phyloP scores from a whole-genome alignment of 64 coral and sea anemone genomes.

The Montipora efflorescens region DNA sequence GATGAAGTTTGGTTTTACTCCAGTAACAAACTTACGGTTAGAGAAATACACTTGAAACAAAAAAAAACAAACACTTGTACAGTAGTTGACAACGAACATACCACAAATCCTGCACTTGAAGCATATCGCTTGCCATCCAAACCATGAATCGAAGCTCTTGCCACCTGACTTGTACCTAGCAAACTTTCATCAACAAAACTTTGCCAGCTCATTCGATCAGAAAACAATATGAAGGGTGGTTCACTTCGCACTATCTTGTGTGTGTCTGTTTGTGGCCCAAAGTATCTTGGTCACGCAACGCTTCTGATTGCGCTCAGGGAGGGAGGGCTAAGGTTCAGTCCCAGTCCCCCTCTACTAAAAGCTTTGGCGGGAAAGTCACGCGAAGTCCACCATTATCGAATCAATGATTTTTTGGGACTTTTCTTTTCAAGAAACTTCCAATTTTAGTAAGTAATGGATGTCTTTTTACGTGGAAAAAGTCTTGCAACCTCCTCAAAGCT shows the following conservation, averaged over 20 bases:
- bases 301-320: too few species aligned
- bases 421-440: too few species aligned
- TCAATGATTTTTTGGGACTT: too few species aligned
- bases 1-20: too few species aligned
- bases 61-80: background rate
- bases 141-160: constrained; percentile 95
- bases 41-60: background rate
- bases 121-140: constrained; percentile 87
- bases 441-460: constrained; percentile 68
- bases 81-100: constrained; percentile 30
- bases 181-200: constrained; percentile 97
- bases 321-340: background rate
- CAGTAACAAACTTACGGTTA: too few species aligned
- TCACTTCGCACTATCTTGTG: background rate
- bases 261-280: too few species aligned
- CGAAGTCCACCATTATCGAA: constrained; percentile 14
- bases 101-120: constrained; percentile 88
- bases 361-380: constrained; percentile 81
- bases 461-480: constrained; percentile 84
- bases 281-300: background rate
- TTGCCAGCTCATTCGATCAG: constrained; percentile 93
- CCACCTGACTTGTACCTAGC: constrained; percentile 94
- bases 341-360: background rate
- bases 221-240: background rate
- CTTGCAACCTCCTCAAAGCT: constrained; percentile 51